These are phyloP conservation scores for Beris morrisii DNA, from an alignment of 2,888 invertebrate genomes.

Conservation along the genomic window DNA sequence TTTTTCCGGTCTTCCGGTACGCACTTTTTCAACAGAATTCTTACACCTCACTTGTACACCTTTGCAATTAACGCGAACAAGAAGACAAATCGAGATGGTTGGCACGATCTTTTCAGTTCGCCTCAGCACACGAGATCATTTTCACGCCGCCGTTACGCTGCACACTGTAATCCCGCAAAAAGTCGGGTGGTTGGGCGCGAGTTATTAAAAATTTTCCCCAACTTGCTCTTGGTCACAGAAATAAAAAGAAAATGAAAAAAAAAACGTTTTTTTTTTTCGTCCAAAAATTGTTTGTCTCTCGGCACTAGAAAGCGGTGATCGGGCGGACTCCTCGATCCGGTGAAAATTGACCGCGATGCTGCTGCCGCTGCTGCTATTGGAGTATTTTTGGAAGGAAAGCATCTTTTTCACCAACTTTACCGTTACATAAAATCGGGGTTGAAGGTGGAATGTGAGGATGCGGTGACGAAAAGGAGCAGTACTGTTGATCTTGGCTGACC, in stretches of 20 bases:
- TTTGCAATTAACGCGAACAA: conserved; percentile 2
- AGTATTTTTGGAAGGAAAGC: too few species aligned
- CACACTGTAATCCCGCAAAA: conserved; percentile 31
- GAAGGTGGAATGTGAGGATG: too few species aligned
- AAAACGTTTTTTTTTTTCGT: conserved; percentile 13
- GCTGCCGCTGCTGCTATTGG: too few species aligned
- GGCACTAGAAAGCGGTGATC: too few species aligned
- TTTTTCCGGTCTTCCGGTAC: background rate
- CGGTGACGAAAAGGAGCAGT: too few species aligned
- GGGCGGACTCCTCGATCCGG: too few species aligned
- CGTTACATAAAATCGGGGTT: too few species aligned
- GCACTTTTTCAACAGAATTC: conserved; percentile 3
- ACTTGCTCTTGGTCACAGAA: conserved; percentile 32
- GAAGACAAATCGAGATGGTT: background rate
- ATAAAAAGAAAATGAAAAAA: conserved; percentile 19
- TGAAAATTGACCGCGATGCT: too few species aligned
- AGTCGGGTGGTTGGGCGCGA: conserved; percentile 25
- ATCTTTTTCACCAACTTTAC: too few species aligned
- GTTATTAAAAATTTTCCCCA: conserved; percentile 36
- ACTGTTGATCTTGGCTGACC: too few species aligned
- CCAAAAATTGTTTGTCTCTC: background rate
- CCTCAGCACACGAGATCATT: conserved; percentile 35
- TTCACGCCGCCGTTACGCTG: conserved; percentile 33
- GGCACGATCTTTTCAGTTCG: conserved; percentile 20
- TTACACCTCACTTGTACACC: conserved; percentile 20